phyloP scores from a whole-genome alignment of 1,140 invertebrate genomes.

The Macrostomum lignano region DNA sequence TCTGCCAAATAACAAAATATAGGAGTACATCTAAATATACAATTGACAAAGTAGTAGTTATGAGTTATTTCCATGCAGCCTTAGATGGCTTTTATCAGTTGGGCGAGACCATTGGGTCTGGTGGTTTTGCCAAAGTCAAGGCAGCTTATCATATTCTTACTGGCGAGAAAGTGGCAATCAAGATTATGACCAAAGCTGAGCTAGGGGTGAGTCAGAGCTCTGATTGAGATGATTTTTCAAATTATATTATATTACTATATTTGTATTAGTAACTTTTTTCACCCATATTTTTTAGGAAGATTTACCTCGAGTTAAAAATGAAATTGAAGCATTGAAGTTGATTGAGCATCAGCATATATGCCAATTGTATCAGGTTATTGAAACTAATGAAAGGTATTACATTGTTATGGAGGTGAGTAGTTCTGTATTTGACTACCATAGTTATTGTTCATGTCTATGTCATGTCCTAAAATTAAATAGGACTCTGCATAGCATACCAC shows the following conservation, averaged over 20 bases:
- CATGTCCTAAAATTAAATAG: neutral
- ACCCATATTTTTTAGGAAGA: conserved; percentile 39
- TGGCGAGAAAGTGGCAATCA: conserved; percentile 52
- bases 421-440: conserved; percentile 6
- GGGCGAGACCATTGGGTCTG: conserved; percentile 41
- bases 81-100: conserved; percentile 33
- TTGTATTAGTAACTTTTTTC: too few relatives aligned
- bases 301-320: conserved; percentile 42
- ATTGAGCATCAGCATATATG: conserved; percentile 53
- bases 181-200: conserved; percentile 58
- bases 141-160: conserved; percentile 44
- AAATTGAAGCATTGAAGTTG: conserved; percentile 48
- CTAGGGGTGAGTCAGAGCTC: too few relatives aligned
- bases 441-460: conserved; percentile 3
- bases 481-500: too few relatives aligned
- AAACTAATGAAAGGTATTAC: conserved; percentile 35
- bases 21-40: too few relatives aligned
- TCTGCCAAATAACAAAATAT: too few relatives aligned
- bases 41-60: too few relatives aligned
- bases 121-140: conserved; percentile 51
- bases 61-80: too few relatives aligned
- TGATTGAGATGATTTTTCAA: too few relatives aligned
- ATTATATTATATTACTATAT: too few relatives aligned
- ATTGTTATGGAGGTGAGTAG: conserved; percentile 36
- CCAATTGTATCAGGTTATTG: conserved; percentile 49